Evolutionary conservation across 64 coral and sea anemone genomes (phyloP), one percentile per base, ranked within the genome.

Genomic region (Pocillopora damicornis): DNA sequence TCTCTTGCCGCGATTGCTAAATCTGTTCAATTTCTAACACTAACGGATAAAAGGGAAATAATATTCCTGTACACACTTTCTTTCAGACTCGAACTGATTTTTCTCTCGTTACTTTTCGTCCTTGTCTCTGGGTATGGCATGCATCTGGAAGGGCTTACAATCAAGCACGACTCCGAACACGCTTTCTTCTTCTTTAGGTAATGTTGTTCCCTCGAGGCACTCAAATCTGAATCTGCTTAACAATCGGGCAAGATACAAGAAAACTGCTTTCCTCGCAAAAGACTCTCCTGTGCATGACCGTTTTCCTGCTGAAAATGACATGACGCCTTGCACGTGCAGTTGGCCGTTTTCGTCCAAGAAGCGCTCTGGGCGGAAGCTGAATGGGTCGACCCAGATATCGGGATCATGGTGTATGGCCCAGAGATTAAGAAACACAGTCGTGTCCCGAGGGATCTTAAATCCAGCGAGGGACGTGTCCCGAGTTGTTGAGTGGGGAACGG

Each of bases 401-500:
- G 85, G 65, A 78, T 92, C 91, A 61, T 88, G 86, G 56, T 92
- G 91, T 17, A 92, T 92, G 63, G 77, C 76, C 76, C 86, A 88
- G 63, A 65, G 74, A 79, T 92, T 87, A 62, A 92, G n/a, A 34
- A 80, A 26, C 34, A 92, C 69, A n/a, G 77, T 88, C 16, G 77
- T 92, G 57, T 86, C 86, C 60, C 87, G 87, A 22, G 77, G 77
- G 7, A 92, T 79, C 12, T 63, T 62, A 26, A 88, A 92, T 16
- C 79, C 86, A 17, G 76, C 75, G 58, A 93, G 84, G 45, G 66
- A 57, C 26, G 92, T 93, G 30, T 89, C 92, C 4, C 38, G 68
- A 2, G 75, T 93, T 5, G 87, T n/a, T 72, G 64, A 89, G 14
- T 59, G 80, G 6, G 87, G 87, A 25, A 89, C 80, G 1, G 79